phyloP scores from a whole-genome alignment of 2,888 invertebrate genomes.

The Thyatira batis region DNA sequence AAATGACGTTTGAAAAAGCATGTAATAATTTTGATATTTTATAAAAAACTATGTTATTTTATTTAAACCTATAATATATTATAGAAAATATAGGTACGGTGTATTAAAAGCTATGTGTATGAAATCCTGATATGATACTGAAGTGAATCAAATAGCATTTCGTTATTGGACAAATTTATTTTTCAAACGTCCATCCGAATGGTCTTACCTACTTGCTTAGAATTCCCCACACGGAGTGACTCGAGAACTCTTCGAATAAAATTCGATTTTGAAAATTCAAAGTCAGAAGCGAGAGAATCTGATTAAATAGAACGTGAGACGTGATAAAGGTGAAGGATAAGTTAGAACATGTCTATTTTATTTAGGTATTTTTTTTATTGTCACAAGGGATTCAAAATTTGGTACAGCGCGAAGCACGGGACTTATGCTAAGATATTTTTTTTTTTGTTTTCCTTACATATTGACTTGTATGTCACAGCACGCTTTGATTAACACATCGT shows the following conservation, averaged over 20 bases:
- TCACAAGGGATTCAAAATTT: constrained; percentile 56
- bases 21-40: not conserved
- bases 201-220: constrained; percentile 24
- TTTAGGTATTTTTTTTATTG: constrained; percentile 52
- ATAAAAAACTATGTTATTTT: not conserved
- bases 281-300: constrained; percentile 48
- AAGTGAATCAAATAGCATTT: constrained; percentile 5
- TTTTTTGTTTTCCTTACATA: constrained; percentile 57
- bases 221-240: constrained; percentile 49
- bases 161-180: constrained; percentile 16
- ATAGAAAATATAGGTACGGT: not conserved
- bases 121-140: not conserved
- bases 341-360: constrained; percentile 35
- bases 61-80: not conserved
- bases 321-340: constrained; percentile 48
- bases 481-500: constrained; percentile 59
- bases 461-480: constrained; percentile 80
- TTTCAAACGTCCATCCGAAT: constrained; percentile 38
- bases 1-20: constrained; percentile 15
- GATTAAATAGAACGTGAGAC: constrained; percentile 56
- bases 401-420: constrained; percentile 62
- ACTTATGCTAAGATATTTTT: constrained; percentile 52
- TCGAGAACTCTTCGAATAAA: constrained; percentile 49
- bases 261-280: constrained; percentile 50
- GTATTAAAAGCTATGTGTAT: not conserved